These are phyloP conservation scores for Parauchenoglanis ngamensis DNA, from an alignment of 2,797 vertebrate genomes.

Conservation along the genomic window DNA sequence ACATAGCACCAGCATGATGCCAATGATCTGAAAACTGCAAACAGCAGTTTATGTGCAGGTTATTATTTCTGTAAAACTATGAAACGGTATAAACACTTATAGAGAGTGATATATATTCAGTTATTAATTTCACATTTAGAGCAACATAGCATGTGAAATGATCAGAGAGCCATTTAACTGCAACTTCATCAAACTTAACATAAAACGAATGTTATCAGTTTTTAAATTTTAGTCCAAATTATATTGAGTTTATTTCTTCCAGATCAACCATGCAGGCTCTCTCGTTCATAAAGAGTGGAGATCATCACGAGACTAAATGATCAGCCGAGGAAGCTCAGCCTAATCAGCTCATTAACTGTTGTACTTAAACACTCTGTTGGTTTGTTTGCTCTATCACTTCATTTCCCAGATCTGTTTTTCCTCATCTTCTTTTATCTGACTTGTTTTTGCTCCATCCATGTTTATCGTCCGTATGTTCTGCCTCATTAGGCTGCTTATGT, in stretches of 20 bases:
- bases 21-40: background rate
- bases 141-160: background rate
- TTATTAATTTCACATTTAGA: background rate
- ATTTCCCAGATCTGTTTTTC: background rate
- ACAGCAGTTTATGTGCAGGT: background rate
- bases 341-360: constrained; percentile 10
- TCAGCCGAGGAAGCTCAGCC: background rate
- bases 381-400: background rate
- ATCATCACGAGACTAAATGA: background rate
- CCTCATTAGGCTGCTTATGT: constrained; percentile 7
- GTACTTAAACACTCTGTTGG: background rate
- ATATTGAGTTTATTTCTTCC: background rate
- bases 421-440: background rate
- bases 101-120: background rate
- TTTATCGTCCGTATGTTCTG: constrained; percentile 4
- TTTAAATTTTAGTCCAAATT: background rate
- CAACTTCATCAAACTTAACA: background rate
- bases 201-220: background rate
- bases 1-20: background rate
- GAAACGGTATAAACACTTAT: background rate
- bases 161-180: background rate
- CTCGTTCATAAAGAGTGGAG: background rate
- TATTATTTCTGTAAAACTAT: background rate
- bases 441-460: background rate
- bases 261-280: background rate